A percentile compares a stretch with the other conserved stretches of the same genome.
phyloP scores from a whole-genome alignment of 2,888 invertebrate genomes.

The Hirudinaria manillensis region DNA sequence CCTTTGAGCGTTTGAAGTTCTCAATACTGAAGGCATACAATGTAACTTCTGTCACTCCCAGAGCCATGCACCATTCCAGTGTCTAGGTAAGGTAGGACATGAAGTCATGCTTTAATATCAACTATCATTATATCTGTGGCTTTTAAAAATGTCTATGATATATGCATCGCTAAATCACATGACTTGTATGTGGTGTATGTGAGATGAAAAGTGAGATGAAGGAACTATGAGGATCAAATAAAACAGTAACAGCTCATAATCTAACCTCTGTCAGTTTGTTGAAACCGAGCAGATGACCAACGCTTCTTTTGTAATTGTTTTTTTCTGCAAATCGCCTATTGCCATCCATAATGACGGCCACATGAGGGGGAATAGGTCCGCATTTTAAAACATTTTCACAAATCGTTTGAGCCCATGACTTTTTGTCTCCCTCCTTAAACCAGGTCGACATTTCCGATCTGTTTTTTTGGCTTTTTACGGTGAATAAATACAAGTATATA shows the following conservation, averaged over 20 bases:
- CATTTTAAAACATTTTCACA: constrained; percentile 70
- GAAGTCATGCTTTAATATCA: neutral
- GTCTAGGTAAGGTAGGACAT: constrained; percentile 34
- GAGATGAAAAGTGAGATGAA: neutral
- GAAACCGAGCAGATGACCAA: constrained; percentile 68
- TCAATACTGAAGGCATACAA: constrained; percentile 98
- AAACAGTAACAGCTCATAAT: neutral
- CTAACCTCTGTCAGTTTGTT: constrained; percentile 55
- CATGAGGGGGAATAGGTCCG: constrained; percentile 79
- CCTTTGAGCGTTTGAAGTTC: constrained; percentile 84
- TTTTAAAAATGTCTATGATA: neutral
- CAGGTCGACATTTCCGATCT: constrained; percentile 56
- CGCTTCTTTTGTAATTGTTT: constrained; percentile 66
- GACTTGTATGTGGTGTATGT: neutral
- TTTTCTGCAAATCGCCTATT: constrained; percentile 86
- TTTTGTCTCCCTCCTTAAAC: constrained; percentile 67
- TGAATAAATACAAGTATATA: neutral
- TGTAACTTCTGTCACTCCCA: constrained; percentile 88
- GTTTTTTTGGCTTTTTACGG: too few species aligned
- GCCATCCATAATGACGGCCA: constrained; percentile 98
- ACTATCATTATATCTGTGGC: neutral
- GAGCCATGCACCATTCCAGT: constrained; percentile 75
- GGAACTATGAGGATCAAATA: neutral
- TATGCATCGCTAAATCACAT: neutral
- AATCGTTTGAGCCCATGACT: constrained; percentile 67